phyloP scores from a whole-genome alignment of 2,888 invertebrate genomes.

The Ischnura elegans region DNA sequence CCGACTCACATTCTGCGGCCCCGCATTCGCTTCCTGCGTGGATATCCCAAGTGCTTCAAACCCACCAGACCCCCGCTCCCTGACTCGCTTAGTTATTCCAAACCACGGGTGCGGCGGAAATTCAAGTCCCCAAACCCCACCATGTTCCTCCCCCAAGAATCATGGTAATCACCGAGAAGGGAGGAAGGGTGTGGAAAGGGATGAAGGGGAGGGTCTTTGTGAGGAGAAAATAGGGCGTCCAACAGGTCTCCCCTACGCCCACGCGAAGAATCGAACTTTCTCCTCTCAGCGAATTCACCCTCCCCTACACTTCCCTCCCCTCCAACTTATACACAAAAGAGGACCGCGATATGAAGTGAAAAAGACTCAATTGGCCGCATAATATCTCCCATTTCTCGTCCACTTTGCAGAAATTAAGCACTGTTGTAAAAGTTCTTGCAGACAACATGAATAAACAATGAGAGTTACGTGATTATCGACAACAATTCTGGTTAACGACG shows the following conservation, averaged over 20 bases:
- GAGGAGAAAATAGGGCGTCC: background rate
- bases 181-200: background rate
- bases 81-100: background rate
- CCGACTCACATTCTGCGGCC: background rate
- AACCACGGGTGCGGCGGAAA: constrained; percentile 10
- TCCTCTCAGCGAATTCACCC: background rate
- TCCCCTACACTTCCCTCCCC: background rate
- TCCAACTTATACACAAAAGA: background rate
- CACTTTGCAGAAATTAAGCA: too few relatives aligned
- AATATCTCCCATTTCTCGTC: too few relatives aligned
- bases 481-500: too few relatives aligned
- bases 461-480: too few relatives aligned
- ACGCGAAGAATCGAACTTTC: background rate
- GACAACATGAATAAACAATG: too few relatives aligned
- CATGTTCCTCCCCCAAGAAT: background rate
- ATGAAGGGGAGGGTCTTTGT: background rate
- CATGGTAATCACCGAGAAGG: background rate
- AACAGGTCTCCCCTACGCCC: constrained; percentile 17
- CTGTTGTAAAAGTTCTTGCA: too few relatives aligned
- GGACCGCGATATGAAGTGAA: background rate
- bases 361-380: too few relatives aligned
- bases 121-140: background rate
- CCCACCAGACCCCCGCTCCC: background rate
- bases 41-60: too few relatives aligned
- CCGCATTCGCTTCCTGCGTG: background rate